A percentile compares a stretch with the other conserved stretches of the same genome.
Conservation (phyloP, 2,113 vertebrate species). For the Anser cygnoides region DNA sequence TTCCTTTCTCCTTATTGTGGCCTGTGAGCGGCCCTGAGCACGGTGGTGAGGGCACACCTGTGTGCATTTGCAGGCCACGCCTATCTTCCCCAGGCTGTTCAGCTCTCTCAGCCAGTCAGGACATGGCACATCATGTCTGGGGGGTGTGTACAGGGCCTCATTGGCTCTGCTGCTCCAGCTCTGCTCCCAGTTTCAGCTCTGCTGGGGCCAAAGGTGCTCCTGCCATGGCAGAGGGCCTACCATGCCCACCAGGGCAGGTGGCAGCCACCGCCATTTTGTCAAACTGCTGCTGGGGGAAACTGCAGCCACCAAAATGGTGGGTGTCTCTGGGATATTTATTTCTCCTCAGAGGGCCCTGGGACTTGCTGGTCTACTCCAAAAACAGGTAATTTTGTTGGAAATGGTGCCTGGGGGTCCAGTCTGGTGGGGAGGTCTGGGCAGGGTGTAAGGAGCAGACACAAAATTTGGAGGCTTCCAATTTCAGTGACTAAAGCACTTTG, state of each 20-base stretch:
- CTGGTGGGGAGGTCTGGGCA: fast-evolving
- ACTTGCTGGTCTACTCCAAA: neutral
- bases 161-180: fast-evolving
- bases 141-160: fast-evolving
- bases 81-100: fast-evolving
- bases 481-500: fast-evolving
- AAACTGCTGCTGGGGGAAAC: neutral
- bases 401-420: neutral
- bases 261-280: neutral
- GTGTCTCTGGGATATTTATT: neutral
- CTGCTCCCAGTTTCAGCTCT: fast-evolving
- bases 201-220: neutral
- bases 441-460: fast-evolving
- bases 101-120: fast-evolving
- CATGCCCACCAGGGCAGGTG: neutral
- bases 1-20: neutral
- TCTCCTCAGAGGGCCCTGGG: neutral
- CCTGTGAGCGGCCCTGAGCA: neutral
- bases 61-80: fast-evolving
- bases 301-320: fast-evolving
- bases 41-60: neutral
- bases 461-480: neutral
- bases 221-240: fast-evolving
- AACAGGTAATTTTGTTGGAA: neutral
- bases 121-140: fast-evolving